These are phyloP conservation scores for Sebastes goodei DNA, from an alignment of 2,797 vertebrate genomes.

Conservation along the genomic window DNA sequence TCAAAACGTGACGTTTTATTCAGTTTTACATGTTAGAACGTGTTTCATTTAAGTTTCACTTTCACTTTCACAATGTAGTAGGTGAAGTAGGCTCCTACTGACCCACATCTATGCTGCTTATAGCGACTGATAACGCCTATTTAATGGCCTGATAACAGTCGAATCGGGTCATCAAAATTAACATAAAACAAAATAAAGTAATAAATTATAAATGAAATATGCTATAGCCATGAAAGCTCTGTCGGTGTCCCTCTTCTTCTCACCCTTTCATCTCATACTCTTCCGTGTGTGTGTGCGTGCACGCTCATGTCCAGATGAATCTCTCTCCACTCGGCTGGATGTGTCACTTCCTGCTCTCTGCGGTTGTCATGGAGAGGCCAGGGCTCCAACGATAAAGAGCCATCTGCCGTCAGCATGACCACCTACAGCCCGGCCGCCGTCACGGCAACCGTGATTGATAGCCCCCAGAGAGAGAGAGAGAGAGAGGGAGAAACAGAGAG, in stretches of 20 bases:
- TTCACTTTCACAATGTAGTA: too few species aligned
- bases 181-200: too few species aligned
- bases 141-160: too few species aligned
- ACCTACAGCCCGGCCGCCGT: constrained; percentile 75
- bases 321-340: constrained; percentile 75
- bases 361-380: constrained; percentile 78
- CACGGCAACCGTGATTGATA: constrained; percentile 78
- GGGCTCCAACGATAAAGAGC: constrained; percentile 80
- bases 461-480: constrained; percentile 68
- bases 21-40: too few species aligned
- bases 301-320: constrained; percentile 72
- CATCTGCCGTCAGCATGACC: constrained; percentile 82
- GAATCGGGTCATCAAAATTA: too few species aligned
- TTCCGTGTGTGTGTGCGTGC: constrained; percentile 26
- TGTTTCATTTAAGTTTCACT: too few species aligned
- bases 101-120: too few species aligned
- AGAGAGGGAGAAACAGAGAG: neutral
- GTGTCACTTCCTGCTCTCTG: constrained; percentile 82
- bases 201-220: too few species aligned
- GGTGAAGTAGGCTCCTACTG: too few species aligned
- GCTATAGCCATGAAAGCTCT: neutral
- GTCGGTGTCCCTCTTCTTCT: neutral
- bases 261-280: constrained; percentile 25
- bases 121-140: too few species aligned
- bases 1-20: too few species aligned